A percentile compares a stretch with the other conserved stretches of the same genome.
Evolutionary conservation across 2,113 vertebrate species (phyloP).

Genomic region (Euleptes europaea): DNA sequence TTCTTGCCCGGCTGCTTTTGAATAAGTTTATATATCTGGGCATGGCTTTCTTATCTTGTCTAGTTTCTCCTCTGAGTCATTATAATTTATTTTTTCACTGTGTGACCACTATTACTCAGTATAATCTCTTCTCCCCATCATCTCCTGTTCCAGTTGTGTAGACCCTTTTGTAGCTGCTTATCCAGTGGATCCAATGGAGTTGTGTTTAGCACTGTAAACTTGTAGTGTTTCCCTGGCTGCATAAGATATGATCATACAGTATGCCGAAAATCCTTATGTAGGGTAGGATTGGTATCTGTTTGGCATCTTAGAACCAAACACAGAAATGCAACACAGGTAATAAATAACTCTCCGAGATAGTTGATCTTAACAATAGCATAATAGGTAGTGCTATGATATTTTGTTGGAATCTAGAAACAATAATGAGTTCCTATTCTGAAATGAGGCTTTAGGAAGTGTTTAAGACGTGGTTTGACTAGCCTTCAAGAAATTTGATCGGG

Average conservation of each 20-base stretch:
- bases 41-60: too few relatives aligned
- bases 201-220: too few relatives aligned
- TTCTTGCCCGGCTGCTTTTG: too few relatives aligned
- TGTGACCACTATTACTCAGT: background rate
- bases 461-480: accelerated
- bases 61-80: background rate
- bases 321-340: background rate
- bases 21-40: too few relatives aligned
- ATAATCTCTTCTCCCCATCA: too few relatives aligned
- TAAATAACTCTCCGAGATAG: background rate
- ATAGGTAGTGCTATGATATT: background rate
- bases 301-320: background rate
- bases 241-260: too few relatives aligned
- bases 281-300: too few relatives aligned
- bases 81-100: background rate
- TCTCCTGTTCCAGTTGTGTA: background rate
- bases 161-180: too few relatives aligned
- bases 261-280: too few relatives aligned
- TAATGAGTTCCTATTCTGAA: background rate
- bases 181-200: too few relatives aligned
- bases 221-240: too few relatives aligned
- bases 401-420: background rate
- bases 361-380: background rate
- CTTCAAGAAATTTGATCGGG: background rate
- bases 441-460: background rate